Conservation (phyloP, 1,140 invertebrate genomes). For the Drosophila varians region DNA sequence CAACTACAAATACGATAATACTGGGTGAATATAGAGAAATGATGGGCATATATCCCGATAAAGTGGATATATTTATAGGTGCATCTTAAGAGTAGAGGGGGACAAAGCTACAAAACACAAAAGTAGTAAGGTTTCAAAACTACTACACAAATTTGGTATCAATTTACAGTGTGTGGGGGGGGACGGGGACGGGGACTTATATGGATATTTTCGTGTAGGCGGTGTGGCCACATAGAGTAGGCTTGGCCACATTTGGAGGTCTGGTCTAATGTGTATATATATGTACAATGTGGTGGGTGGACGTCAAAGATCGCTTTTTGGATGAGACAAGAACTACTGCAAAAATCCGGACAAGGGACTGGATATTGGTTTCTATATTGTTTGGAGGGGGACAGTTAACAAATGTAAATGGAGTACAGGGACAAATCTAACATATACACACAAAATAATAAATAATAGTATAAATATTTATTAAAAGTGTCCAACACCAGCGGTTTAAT, state of each 20-base stretch:
- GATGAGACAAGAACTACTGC: slow-evolving; percentile 76
- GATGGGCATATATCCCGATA: neutral
- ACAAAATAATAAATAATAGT: slow-evolving; percentile 44
- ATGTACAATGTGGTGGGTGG: slow-evolving; percentile 44
- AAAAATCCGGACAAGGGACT: slow-evolving; percentile 37
- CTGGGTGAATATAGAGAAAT: slow-evolving; percentile 42
- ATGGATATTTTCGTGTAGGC: slow-evolving; percentile 35
- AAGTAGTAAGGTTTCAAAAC: slow-evolving; percentile 35
- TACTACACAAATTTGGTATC: slow-evolving; percentile 54
- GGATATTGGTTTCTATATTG: slow-evolving; percentile 7
- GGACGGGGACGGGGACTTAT: slow-evolving; percentile 9
- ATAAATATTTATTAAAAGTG: slow-evolving; percentile 31
- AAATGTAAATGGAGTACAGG: slow-evolving; percentile 37
- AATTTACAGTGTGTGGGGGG: slow-evolving; percentile 50
- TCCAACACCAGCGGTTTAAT: slow-evolving; percentile 62
- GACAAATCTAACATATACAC: slow-evolving; percentile 40
- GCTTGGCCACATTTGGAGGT: slow-evolving; percentile 48
- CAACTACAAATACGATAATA: slow-evolving; percentile 78
- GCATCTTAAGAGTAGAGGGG: slow-evolving; percentile 47
- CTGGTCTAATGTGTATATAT: slow-evolving; percentile 28
- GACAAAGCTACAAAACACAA: slow-evolving; percentile 66
- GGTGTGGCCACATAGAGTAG: neutral
- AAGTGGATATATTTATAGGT: slow-evolving; percentile 32
- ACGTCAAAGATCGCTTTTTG: slow-evolving; percentile 39
- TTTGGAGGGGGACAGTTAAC: slow-evolving; percentile 53